phyloP scores from a whole-genome alignment of 2,888 invertebrate species.

The Drosophila siamana region DNA sequence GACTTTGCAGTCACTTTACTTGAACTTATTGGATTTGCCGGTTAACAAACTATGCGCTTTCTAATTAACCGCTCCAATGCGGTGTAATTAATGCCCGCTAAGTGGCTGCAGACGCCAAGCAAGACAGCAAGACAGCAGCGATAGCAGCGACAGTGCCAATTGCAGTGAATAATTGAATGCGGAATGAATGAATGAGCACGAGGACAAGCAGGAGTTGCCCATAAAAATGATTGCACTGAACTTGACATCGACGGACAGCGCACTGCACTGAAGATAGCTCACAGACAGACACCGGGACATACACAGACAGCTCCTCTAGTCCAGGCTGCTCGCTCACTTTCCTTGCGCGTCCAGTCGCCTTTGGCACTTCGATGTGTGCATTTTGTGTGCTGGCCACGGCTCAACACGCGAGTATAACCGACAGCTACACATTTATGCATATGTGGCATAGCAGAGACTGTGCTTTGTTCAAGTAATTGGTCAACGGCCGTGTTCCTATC shows the following conservation, averaged over 20 bases:
- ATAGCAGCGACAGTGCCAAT: conserved; percentile 10
- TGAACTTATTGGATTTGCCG: conserved; percentile 75
- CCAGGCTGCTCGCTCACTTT: neutral
- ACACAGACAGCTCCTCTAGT: neutral
- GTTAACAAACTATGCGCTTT: conserved; percentile 70
- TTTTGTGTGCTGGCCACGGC: conserved; percentile 42
- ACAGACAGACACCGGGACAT: conserved; percentile 13
- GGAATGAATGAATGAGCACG: conserved; percentile 25
- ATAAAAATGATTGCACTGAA: conserved; percentile 57
- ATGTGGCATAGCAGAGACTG: neutral
- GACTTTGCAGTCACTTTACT: conserved; percentile 33
- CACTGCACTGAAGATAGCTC: conserved; percentile 3
- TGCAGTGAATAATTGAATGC: conserved; percentile 46
- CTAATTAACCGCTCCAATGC: conserved; percentile 58
- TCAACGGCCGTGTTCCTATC: conserved; percentile 31
- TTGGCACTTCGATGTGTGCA: conserved; percentile 56
- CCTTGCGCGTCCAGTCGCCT: conserved; percentile 17
- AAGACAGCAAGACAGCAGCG: conserved; percentile 8
- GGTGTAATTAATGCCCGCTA: conserved; percentile 43
- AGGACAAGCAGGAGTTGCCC: conserved; percentile 12
- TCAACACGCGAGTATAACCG: conserved; percentile 44
- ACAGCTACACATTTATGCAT: conserved; percentile 11
- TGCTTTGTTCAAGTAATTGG: conserved; percentile 20
- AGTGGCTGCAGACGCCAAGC: conserved; percentile 13
- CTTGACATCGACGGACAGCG: conserved; percentile 40